Base-by-base conservation (phyloP, 2,113 vertebrate species). In the Anas platyrhynchos region DNA sequence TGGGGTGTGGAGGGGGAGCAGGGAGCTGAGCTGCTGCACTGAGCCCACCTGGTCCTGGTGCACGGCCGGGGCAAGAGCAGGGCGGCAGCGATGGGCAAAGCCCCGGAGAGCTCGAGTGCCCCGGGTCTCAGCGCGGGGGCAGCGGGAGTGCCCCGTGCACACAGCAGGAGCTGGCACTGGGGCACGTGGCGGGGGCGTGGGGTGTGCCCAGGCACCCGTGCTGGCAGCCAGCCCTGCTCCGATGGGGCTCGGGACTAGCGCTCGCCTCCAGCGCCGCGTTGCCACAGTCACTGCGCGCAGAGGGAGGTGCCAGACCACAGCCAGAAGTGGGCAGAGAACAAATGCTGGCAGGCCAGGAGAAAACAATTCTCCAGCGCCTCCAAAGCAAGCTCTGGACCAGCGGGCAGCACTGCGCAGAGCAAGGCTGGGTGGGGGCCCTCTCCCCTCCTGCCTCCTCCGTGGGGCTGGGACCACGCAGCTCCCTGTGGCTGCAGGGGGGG, bases 401-500 rank as follows among this genome's bases (percentile, higher is more conserved):
- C 6, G 1, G 32, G 44, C 0, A 0, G 67, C 25, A 34, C 54
- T 31, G 14, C 13, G 62, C 31, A 36, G 16, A 2, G 1, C 5
- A 14, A 54, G 55, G 44, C n/a, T 1, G 2, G 58, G 13, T 52
- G 26, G 4, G 14, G 14, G 9, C 11, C 17, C 32, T 68, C 32
- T 63, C 26, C 48, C 55, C 1, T 4, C 68, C 18, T 7, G 41
- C 34, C n/a, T 31, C 7, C 61, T 18, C 4, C 56, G 7, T 41
- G 26, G 62, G 9, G 25, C 25, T 38, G 61, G 23, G 25, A 38
- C 38, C 17, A 27, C 22, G 5, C 34, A 9, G 69, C 9, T 69
- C 56, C 17, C n/a, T 8, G 0, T 7, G 22, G 21, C 18, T 23
- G 20, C 0, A 0, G 48, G 34, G 43, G 46, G 0, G 2, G 1